Base-by-base conservation (phyloP, 1,140 invertebrate species). In the Triops cancriformis region DNA sequence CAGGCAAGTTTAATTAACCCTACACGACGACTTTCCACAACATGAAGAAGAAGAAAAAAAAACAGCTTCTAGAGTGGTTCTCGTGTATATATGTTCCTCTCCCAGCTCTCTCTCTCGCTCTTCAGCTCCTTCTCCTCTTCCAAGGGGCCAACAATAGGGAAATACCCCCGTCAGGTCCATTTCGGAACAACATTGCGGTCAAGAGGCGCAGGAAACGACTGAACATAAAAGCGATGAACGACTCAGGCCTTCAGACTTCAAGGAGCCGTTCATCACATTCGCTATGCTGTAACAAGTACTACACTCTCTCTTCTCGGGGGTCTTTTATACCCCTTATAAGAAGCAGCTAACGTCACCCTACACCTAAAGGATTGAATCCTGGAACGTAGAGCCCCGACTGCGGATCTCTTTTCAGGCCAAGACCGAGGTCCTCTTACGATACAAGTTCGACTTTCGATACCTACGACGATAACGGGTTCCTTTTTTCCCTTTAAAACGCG, bases 201-300 rank as follows among this genome's bases (percentile, higher is more conserved):
- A 64, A 64, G 51, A 64, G 51, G 51, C 51, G 51, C 51, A 64
- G 51, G 51, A 64, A 64, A 64, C 51, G 51, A 64, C 51, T 64
- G 51, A 64, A 64, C 51, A 64, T 64, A 64, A 64, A 64, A 64
- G 51, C 51, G 51, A 64, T 64, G 51, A 64, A 64, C 51, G 51
- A 64, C 51, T 18, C 51, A 64, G 51, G 51, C 51, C 51, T 64
- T 64, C 51, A 64, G 51, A 64, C 51, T 64, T 23, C 9, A 14
- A 64, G 51, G 51, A 64, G 51, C 51, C 51, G 51, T 64, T 64
- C 51, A 64, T 64, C 51, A 64, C 51, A 64, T 64, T 64, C 51
- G 51, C 51, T 23, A 64, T 64, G 51, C 51, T 64, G 51, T 64
- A 64, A 64, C 51, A 64, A 64, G 51, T 64, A 64, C n/a, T 64